Evolutionary conservation across 2,113 vertebrate genomes (phyloP), one percentile per base, ranked within the genome.

Genomic region (Macquaria ambigua): DNA sequence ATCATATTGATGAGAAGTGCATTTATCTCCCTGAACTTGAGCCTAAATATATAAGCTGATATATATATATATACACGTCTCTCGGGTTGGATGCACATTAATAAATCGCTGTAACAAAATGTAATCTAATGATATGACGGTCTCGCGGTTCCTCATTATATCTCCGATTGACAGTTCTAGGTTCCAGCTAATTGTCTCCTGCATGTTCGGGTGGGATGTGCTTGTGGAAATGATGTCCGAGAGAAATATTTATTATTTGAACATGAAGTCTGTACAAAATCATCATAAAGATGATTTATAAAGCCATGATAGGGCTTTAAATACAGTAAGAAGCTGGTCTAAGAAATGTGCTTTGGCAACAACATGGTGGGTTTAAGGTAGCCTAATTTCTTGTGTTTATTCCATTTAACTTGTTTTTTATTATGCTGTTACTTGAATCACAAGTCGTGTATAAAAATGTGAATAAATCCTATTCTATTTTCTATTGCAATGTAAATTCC

Each of bases 81-180:
- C 87, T 90, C 83, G 53, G 87, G 85, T 89, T 64, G 82, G 63
- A 28, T 86, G 90, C 86, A 75, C 92, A 85, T 90, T 90, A 71
- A 68, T 87, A 84, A 89, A 80, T 78, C 77, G 68, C 62, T 76
- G 69, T 89, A 82, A 77, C 73, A 74, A 82, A 87, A 88, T 78
- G 80, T 84, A 79, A 89, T 73, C 80, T 92, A 92, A 94, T 93
- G 88, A 93, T 84, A 71, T 64, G 81, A 81, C 34, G 77, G 82
- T 92, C 87, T 83, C 46, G 52, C 28, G n/a, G 61, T 81, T 82
- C 70, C 93, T 96, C 93, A 93, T 96, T 94, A 95, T 85, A 79
- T 63, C 79, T 34, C 50, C 72, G 73, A 88, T 21, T 95, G 94
- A 95, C 95, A 94, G 90, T 90, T 93, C 84, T 90, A 55, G 84